Percentiles rank a stretch among this genome's conserved stretches.
Conservation (phyloP, 2,797 vertebrate genomes). For the Chiroxiphia lanceolata region DNA sequence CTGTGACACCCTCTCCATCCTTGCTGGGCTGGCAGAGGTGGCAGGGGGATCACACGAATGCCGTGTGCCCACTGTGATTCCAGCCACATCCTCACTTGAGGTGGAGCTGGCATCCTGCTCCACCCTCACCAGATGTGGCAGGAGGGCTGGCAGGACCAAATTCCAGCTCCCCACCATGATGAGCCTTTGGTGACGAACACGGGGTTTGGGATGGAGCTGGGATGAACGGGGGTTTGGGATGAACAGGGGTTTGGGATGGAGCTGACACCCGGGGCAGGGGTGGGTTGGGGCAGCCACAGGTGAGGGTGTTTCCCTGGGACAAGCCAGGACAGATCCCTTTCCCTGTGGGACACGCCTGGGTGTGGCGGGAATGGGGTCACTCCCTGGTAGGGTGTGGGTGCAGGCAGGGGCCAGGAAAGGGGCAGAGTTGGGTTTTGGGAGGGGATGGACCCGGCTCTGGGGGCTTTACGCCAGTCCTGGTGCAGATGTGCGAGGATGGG, state of each 20-base stretch:
- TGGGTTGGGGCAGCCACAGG: neutral
- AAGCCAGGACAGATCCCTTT: neutral
- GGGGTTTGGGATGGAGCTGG: too few species aligned
- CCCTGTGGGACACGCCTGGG: neutral
- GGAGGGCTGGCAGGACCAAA: neutral
- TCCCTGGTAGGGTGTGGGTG: neutral
- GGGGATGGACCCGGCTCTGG: fast-evolving
- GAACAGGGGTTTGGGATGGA: neutral
- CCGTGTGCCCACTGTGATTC: fast-evolving
- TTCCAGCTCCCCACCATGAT: neutral
- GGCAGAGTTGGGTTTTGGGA: neutral
- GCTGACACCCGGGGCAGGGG: neutral
- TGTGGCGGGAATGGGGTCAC: neutral
- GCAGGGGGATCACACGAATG: neutral
- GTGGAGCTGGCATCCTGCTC: too few species aligned
- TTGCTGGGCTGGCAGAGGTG: neutral
- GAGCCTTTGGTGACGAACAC: too few species aligned
- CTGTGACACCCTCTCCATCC: neutral
- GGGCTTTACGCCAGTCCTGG: fast-evolving
- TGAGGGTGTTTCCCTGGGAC: neutral
- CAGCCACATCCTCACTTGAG: fast-evolving
- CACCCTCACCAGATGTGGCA: neutral
- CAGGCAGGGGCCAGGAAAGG: neutral
- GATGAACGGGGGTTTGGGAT: too few species aligned
- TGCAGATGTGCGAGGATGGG: fast-evolving